Conservation (phyloP, 2,888 invertebrate genomes). For the Ectobius pallidus region DNA sequence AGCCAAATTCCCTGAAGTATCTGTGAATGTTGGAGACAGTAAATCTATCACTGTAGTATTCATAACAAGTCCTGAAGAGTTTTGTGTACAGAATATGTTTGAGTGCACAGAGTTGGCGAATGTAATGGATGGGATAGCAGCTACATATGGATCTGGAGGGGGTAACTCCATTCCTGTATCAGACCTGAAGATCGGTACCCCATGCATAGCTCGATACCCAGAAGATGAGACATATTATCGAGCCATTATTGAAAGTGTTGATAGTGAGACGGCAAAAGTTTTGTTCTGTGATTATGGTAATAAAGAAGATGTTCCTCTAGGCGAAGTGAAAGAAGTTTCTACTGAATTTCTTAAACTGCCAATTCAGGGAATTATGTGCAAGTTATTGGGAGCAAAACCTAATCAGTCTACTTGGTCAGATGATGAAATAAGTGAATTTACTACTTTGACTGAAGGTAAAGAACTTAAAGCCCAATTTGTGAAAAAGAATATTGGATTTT, state of each 20-base stretch:
- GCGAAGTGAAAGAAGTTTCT: slow-evolving; percentile 38
- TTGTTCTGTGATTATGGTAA: slow-evolving; percentile 49
- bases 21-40: slow-evolving; percentile 44
- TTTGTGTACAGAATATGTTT: slow-evolving; percentile 49
- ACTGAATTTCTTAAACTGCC: slow-evolving; percentile 26
- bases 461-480: slow-evolving; percentile 51
- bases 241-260: slow-evolving; percentile 41
- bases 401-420: slow-evolving; percentile 40
- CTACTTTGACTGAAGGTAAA: slow-evolving; percentile 45
- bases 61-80: slow-evolving; percentile 48
- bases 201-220: slow-evolving; percentile 52
- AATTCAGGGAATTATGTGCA: slow-evolving; percentile 30
- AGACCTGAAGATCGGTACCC: slow-evolving; percentile 44
- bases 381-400: slow-evolving; percentile 21
- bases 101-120: neutral
- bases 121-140: slow-evolving; percentile 49
- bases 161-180: neutral
- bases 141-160: slow-evolving; percentile 32
- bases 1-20: neutral
- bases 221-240: slow-evolving; percentile 47
- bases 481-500: slow-evolving; percentile 46
- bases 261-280: slow-evolving; percentile 40
- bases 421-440: slow-evolving; percentile 46
- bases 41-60: slow-evolving; percentile 50
- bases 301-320: slow-evolving; percentile 40